Percentiles rank a stretch among this genome's conserved stretches.
phyloP scores from a whole-genome alignment of 2,113 vertebrate species.

The Trematocara marginatum region DNA sequence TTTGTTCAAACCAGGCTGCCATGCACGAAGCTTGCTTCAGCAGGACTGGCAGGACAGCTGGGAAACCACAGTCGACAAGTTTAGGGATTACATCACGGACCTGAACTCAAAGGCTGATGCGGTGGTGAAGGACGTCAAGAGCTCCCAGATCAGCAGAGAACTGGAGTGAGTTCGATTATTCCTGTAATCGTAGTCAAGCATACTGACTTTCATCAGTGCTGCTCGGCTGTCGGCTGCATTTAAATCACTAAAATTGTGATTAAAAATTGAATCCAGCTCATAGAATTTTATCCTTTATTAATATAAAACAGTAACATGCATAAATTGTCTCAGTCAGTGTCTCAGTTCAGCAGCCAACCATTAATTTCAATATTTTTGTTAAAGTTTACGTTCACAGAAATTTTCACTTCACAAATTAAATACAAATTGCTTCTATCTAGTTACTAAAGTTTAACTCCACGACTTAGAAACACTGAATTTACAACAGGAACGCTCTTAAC shows the following conservation, averaged over 20 bases:
- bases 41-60: constrained; percentile 22
- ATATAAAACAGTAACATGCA: background rate
- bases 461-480: background rate
- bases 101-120: constrained; percentile 45
- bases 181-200: fast-evolving
- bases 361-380: background rate
- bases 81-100: constrained; percentile 53
- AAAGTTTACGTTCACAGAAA: background rate
- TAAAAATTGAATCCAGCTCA: background rate
- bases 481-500: background rate
- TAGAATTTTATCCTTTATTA: background rate
- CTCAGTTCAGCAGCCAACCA: fast-evolving
- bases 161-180: constrained; percentile 67
- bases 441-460: background rate
- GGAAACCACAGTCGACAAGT: constrained; percentile 57
- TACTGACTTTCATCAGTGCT: background rate
- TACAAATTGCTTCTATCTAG: background rate
- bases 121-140: constrained; percentile 31
- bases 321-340: fast-evolving
- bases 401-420: background rate
- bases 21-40: constrained; percentile 29
- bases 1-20: constrained; percentile 53
- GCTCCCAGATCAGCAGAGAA: constrained; percentile 62
- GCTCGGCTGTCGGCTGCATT: background rate
- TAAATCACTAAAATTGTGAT: background rate